A percentile compares a stretch with the other conserved stretches of the same genome.
Evolutionary conservation across 2,888 invertebrate genomes (phyloP).

Genomic region (Mesorhabditis spiculigera): DNA sequence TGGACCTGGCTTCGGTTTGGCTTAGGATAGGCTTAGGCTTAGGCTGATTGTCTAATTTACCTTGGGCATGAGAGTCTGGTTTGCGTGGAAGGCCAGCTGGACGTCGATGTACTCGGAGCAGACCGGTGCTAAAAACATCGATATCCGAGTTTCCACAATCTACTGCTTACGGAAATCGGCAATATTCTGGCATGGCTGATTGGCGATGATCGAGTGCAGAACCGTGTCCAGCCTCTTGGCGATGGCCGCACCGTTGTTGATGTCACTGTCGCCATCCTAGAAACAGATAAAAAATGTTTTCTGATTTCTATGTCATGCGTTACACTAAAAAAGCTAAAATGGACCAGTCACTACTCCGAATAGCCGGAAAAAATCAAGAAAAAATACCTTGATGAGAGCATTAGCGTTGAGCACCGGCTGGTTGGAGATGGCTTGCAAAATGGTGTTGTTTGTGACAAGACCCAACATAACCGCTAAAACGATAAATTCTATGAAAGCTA

Average conservation of each 20-base stretch:
- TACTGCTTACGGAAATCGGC: neutral
- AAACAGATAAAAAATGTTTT: neutral
- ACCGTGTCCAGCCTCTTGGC: neutral
- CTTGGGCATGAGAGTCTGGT: neutral
- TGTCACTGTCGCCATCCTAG: neutral
- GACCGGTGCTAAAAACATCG: neutral
- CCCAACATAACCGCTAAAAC: neutral
- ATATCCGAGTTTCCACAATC: neutral
- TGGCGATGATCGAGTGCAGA: neutral
- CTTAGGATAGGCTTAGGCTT: too few species aligned
- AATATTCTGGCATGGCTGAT: neutral
- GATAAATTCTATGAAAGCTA: neutral
- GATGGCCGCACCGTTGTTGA: neutral
- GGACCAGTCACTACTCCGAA: too few species aligned
- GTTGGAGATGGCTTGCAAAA: neutral
- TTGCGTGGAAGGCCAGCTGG: neutral
- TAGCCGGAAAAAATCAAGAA: neutral
- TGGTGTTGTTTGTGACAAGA: neutral
- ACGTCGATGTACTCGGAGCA: conserved; percentile 2
- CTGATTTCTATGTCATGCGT: neutral
- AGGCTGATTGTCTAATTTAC: neutral
- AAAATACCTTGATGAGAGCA: neutral
- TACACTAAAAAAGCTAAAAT: neutral
- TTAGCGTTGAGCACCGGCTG: neutral
- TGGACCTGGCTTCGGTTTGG: too few species aligned